Evolutionary conservation across 2,113 vertebrate species (phyloP).

Genomic region (Asarcornis scutulata): DNA sequence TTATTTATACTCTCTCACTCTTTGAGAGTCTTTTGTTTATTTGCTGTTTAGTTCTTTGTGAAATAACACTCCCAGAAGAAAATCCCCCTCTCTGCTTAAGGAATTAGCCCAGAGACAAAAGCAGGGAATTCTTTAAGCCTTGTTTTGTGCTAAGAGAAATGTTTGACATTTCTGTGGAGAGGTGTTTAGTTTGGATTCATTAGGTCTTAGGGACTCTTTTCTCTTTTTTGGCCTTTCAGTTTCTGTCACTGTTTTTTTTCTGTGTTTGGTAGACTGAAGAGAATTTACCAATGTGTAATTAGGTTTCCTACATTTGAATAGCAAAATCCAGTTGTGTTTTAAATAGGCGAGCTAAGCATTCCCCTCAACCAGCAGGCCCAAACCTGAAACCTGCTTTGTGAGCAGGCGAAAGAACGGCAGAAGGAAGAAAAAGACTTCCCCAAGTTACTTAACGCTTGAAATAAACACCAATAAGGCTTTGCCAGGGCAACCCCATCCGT

Average conservation of each 20-base stretch:
- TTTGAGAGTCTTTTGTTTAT: constrained; percentile 90
- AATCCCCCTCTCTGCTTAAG: constrained; percentile 93
- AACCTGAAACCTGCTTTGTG: constrained; percentile 85
- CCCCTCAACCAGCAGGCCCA: constrained; percentile 83
- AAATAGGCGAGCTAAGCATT: constrained; percentile 84
- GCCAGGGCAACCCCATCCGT: background rate
- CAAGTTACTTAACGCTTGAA: constrained; percentile 54
- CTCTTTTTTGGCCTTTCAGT: constrained; percentile 84
- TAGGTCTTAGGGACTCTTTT: constrained; percentile 89
- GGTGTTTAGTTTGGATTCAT: constrained; percentile 98
- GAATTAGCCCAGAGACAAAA: constrained; percentile 96
- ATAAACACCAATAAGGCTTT: constrained; percentile 54
- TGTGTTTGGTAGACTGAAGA: constrained; percentile 90
- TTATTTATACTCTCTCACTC: constrained; percentile 88
- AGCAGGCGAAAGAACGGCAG: constrained; percentile 68
- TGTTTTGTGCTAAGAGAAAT: constrained; percentile 92
- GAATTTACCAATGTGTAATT: constrained; percentile 95
- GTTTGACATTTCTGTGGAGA: constrained; percentile 94
- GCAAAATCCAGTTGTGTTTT: constrained; percentile 90
- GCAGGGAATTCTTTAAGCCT: constrained; percentile 91
- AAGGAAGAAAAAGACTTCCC: constrained; percentile 69
- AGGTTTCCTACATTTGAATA: constrained; percentile 92
- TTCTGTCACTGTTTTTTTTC: constrained; percentile 86
- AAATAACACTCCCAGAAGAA: constrained; percentile 87
- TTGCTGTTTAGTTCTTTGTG: constrained; percentile 89